Percentiles rank a stretch among this genome's conserved stretches.
Evolutionary conservation across 2,113 vertebrate species (phyloP).

Genomic region (Mesembrinibis cayennensis): DNA sequence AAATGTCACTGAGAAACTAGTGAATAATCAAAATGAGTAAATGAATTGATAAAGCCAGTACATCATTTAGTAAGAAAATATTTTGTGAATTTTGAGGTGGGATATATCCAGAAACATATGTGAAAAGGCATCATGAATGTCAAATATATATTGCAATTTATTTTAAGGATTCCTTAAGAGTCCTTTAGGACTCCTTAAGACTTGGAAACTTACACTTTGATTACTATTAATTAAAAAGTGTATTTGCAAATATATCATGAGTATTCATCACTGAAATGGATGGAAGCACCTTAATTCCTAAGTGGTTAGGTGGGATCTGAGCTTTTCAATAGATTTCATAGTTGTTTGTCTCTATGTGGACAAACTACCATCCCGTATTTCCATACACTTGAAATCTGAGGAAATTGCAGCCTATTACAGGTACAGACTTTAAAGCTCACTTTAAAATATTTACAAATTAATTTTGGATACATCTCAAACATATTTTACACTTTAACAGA

Average conservation of each 20-base stretch:
- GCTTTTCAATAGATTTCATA: neutral
- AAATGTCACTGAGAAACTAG: neutral
- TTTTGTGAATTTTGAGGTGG: neutral
- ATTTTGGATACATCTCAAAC: neutral
- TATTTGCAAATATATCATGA: neutral
- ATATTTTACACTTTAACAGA: neutral
- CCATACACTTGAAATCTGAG: neutral
- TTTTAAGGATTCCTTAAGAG: neutral
- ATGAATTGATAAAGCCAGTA: neutral
- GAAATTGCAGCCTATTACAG: neutral
- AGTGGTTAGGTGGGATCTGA: neutral
- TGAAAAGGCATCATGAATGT: neutral
- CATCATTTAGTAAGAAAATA: neutral
- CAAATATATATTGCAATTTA: neutral
- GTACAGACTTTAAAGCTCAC: neutral
- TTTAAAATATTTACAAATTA: neutral
- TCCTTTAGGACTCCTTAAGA: neutral
- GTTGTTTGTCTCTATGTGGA: neutral
- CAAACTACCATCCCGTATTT: neutral
- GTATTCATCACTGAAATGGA: neutral
- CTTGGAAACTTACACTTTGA: neutral
- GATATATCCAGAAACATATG: neutral
- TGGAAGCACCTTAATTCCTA: neutral
- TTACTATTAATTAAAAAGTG: neutral
- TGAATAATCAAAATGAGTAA: neutral